Percentiles rank a stretch among this genome's conserved stretches.
These are phyloP conservation scores for Rhinoptilus africanus DNA, from an alignment of 2,113 vertebrate species.

Conservation along the genomic window DNA sequence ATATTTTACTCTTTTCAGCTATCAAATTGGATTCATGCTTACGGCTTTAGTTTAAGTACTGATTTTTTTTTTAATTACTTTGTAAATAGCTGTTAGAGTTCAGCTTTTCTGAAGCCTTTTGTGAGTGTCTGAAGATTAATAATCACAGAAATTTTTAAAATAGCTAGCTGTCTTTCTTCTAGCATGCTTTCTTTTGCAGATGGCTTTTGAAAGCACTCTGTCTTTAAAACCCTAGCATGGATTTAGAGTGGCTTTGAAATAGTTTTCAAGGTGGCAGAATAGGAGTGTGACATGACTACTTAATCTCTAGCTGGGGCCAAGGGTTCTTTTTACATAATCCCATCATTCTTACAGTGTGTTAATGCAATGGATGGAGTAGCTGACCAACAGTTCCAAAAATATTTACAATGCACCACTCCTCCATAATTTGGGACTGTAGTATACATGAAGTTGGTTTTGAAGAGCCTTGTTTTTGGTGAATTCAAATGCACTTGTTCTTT, in stretches of 20 bases:
- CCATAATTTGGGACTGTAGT: neutral
- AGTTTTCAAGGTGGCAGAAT: slow-evolving; percentile 43
- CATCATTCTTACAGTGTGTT: neutral
- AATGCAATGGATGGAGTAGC: neutral
- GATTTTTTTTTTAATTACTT: neutral
- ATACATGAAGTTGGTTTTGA: neutral
- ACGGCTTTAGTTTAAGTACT: neutral
- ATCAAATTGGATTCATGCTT: neutral
- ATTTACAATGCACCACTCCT: neutral
- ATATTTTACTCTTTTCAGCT: neutral
- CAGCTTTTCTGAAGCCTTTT: slow-evolving; percentile 5
- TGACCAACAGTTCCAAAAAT: neutral
- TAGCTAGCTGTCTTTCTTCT: slow-evolving; percentile 11
- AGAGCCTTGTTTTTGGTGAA: neutral
- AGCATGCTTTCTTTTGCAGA: slow-evolving; percentile 35
- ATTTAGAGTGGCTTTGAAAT: slow-evolving; percentile 61
- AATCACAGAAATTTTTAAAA: slow-evolving; percentile 10
- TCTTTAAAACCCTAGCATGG: slow-evolving; percentile 13
- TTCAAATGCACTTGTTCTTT: neutral
- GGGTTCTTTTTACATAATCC: slow-evolving; percentile 38
- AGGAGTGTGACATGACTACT: slow-evolving; percentile 46
- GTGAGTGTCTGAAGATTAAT: neutral
- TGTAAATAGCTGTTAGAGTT: neutral
- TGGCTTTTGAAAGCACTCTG: slow-evolving; percentile 41
- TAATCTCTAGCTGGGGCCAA: slow-evolving; percentile 43